Base-by-base conservation (phyloP, 2,113 vertebrate genomes). In the Siphamia tubifer region DNA sequence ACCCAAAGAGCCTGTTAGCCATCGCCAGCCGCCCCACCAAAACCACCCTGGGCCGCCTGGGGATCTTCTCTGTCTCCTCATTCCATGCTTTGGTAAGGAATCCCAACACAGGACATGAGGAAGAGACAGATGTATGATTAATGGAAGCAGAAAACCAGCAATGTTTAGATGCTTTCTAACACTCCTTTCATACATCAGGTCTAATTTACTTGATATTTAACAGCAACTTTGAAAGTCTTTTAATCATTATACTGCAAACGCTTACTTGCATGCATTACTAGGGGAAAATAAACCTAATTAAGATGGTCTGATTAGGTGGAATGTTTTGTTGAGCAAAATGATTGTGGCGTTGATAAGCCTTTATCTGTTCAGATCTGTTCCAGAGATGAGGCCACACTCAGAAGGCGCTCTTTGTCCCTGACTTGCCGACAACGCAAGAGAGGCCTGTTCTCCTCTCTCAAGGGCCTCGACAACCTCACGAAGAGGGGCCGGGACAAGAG, bases 31-130 rank as follows among this genome's bases (percentile, higher is more conserved):
- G 98, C 13, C 95, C 95, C 67, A 96, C 95, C 66, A 99, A 99
- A 88, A 2, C 93, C 82, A 91, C 94, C 0, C 89, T 99, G 6
- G 95, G 96, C n/a, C 92, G 98, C 36, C 87, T 99, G 0, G 96
- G 98, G 15, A 90, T 99, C 86, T 94, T 99, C 88, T 99, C 96
- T 0, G 98, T 98, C 20, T 99, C 97, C 3, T 99, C 97, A 11
- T 98, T 99, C 77, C 98, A 99, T 1, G 96, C 96, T 15, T 84
- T 99, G 95, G 98, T 99, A 70, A 95, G 95, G 79, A 53, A 36
- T 25, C 10, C 6, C 8, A 25, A 16, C 30, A 12, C 11, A 3
- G 60, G 27, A 32, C 12, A 11, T 3, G 1, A 15, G 3, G 32
- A n/a, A 34, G 15, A 1, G 11, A 38, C 7, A 32, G 38, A 65